A percentile compares a stretch with the other conserved stretches of the same genome.
Evolutionary conservation across 1,140 invertebrate species (phyloP).

Genomic region (Cardiocondyla obscurior): DNA sequence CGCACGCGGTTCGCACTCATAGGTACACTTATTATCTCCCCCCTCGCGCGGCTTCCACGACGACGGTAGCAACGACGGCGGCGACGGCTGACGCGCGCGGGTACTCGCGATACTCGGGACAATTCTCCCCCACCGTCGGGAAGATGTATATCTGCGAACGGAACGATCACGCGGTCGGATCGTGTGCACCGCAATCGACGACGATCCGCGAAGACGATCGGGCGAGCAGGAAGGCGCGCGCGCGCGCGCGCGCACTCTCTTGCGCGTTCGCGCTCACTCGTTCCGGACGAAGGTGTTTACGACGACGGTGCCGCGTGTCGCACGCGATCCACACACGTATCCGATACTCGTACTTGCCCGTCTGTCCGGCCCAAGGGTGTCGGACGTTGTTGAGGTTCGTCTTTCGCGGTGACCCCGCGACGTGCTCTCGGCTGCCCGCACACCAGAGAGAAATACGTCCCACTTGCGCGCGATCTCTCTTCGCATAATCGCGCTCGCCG

Average conservation of each 20-base stretch:
- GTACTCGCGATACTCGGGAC: too few species aligned
- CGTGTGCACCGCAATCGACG: not conserved
- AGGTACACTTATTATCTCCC: slow-evolving; percentile 68
- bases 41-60: slow-evolving; percentile 13
- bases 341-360: not conserved
- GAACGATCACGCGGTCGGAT: not conserved
- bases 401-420: not conserved
- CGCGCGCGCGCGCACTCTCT: not conserved
- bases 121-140: too few species aligned
- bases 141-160: not conserved
- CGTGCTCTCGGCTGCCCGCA: not conserved
- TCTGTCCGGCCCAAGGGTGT: too few species aligned
- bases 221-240: not conserved
- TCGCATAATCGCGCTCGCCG: slow-evolving; percentile 10
- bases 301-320: not conserved
- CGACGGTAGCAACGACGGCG: too few species aligned
- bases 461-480: slow-evolving; percentile 3
- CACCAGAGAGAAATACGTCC: not conserved
- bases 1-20: slow-evolving; percentile 74
- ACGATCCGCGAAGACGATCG: not conserved
- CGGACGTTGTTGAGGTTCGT: too few species aligned
- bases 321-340: not conserved
- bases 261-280: not conserved
- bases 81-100: too few species aligned
- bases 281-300: not conserved